Conservation (phyloP, 1,140 invertebrate genomes). For the Hypothenemus hampei region DNA sequence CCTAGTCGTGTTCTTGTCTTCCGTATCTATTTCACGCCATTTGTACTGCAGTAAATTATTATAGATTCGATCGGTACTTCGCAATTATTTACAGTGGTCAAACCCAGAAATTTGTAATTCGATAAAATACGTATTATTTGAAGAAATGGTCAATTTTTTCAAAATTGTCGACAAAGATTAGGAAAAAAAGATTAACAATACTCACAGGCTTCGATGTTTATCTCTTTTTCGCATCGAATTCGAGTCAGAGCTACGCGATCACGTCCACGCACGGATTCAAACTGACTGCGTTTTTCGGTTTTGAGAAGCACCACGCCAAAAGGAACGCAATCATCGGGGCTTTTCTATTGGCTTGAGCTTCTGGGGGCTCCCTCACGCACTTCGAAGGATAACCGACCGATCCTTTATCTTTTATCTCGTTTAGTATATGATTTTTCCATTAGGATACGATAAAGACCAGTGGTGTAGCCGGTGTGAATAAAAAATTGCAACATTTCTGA, state of each 20-base stretch:
- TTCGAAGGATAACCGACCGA: conserved; percentile 3
- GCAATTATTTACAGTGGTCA: neutral
- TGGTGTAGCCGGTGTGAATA: neutral
- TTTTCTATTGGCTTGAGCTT: conserved; percentile 13
- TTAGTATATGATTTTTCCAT: conserved; percentile 1
- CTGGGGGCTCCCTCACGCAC: conserved; percentile 8
- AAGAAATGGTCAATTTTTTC: too few relatives aligned
- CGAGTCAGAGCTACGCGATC: neutral
- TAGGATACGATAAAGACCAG: too few relatives aligned
- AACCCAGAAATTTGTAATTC: too few relatives aligned
- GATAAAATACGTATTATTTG: too few relatives aligned
- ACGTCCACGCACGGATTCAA: neutral
- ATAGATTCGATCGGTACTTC: conserved; percentile 5
- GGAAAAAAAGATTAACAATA: neutral
- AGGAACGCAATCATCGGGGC: neutral
- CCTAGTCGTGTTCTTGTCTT: conserved; percentile 15
- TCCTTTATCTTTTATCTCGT: neutral
- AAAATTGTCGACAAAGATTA: too few relatives aligned
- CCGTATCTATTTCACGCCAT: conserved; percentile 11
- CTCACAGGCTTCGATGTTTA: neutral
- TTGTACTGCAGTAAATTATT: conserved; percentile 17
- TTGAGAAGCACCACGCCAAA: neutral
- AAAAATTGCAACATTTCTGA: neutral
- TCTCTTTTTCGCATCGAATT: neutral
- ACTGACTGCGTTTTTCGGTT: conserved; percentile 1